These are phyloP conservation scores for Poeciliopsis prolifica DNA, from an alignment of 2,113 vertebrate genomes.

Conservation along the genomic window DNA sequence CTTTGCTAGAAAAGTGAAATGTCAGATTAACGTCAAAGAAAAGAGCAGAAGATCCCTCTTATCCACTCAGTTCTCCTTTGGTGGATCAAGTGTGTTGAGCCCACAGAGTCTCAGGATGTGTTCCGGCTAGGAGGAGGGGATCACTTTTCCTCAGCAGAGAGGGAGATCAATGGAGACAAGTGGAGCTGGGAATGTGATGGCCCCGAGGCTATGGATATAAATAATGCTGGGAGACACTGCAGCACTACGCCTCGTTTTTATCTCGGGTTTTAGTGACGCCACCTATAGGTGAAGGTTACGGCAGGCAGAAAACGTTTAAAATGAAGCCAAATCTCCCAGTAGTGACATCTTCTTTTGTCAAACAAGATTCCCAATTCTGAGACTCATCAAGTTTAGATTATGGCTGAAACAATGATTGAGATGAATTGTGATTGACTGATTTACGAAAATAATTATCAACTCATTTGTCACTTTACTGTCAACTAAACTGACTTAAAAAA, in stretches of 20 bases:
- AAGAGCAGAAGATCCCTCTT: conserved; percentile 34
- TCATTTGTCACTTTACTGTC: no score
- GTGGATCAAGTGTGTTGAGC: conserved; percentile 56
- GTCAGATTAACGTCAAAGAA: conserved; percentile 21
- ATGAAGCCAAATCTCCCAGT: no score
- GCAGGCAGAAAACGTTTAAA: neutral
- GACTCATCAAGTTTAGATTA: no score
- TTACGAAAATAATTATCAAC: no score
- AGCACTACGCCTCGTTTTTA: conserved; percentile 42
- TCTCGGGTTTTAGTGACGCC: conserved; percentile 25
- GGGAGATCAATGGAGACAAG: conserved; percentile 71
- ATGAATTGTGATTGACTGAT: no score
- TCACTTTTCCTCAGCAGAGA: conserved; percentile 51
- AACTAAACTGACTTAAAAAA: no score
- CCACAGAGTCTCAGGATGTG: conserved; percentile 49
- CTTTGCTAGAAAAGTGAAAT: conserved; percentile 21
- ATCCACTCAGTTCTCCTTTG: conserved; percentile 39
- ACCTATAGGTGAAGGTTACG: conserved; percentile 6
- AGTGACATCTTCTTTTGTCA: no score
- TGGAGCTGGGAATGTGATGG: conserved; percentile 62
- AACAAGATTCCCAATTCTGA: no score
- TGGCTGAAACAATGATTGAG: no score
- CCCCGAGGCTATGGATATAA: conserved; percentile 64
- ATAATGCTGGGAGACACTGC: conserved; percentile 62
- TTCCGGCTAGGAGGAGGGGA: conserved; percentile 25